Evolutionary conservation across 2,113 vertebrate species (phyloP), one percentile per base, ranked within the genome.

Genomic region (Megaleporinus macrocephalus): DNA sequence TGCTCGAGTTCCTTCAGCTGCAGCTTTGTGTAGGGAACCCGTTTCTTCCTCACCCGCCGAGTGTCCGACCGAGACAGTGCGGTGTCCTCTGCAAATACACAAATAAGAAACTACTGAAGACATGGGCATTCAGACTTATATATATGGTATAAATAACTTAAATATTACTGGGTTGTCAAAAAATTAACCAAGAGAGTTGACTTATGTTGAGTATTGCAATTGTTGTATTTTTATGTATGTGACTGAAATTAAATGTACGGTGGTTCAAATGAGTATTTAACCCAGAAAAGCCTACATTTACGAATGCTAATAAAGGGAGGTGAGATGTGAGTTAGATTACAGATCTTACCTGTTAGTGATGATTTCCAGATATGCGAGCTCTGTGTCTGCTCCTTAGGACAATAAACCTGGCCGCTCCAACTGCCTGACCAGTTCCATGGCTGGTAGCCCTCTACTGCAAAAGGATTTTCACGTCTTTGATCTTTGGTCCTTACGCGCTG

Each of bases 311-410:
- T 75, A 30, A 69, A 72, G 18, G 30, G 74, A 49, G 5, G 24
- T 44, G 61, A 61, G 20, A 57, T 51, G 62, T 75, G 33, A 69
- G 27, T 27, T 73, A 75, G 20, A 51, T 24, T 68, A 57, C 53
- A 76, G 30, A 68, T 61, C 65, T 61, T 96, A 96, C 96, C 96
- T 95, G 95, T 89, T 89, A 95, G 93, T 84, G 95, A 95, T 27
- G 95, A 94, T 87, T 96, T 96, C 95, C 96, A 97, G 85, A 96
- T 94, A 87, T 96, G 94, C 59, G 94, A 93, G 82, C 93, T 93
- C 89, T 95, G 94, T 22, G 93, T 90, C 92, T 96, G 95, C 86
- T 97, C 95, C 91, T 96, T 96, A 80, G 92, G 87, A 90, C 94
- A 95, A 89, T 96, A 95, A 87, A 95, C 91, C 90, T 95, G 95